phyloP scores from a whole-genome alignment of 1,140 invertebrate genomes.

The Dufourea novaeangliae region DNA sequence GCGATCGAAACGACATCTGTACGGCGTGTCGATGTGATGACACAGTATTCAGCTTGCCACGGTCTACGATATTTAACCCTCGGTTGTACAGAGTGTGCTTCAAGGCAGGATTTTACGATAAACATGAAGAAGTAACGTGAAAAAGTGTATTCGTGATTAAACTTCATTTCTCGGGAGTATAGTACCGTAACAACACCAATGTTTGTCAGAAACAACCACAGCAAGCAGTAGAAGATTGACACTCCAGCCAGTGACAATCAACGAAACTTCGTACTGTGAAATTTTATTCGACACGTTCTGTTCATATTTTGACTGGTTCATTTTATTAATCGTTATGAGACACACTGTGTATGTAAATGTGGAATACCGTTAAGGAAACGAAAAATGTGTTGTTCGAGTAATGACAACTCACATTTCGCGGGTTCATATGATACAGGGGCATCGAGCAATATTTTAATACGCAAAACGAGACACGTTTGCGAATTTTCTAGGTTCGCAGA shows the following conservation, averaged over 20 bases:
- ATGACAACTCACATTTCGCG: neutral
- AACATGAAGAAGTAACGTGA: neutral
- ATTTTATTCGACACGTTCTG: neutral
- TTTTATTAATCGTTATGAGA: neutral
- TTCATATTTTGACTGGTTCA: neutral
- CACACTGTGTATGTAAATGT: neutral
- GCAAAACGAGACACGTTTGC: conserved; percentile 3
- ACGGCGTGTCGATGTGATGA: neutral
- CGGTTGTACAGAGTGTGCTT: conserved; percentile 6
- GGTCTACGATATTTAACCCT: neutral
- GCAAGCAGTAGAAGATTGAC: too few relatives aligned
- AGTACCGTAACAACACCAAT: too few relatives aligned
- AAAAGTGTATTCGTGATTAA: too few relatives aligned
- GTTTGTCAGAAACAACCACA: too few relatives aligned
- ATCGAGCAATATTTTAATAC: conserved; percentile 26
- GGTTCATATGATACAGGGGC: neutral
- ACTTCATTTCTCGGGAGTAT: too few relatives aligned
- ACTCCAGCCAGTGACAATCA: too few relatives aligned
- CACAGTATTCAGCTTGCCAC: conserved; percentile 1
- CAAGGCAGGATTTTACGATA: neutral
- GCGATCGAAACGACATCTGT: conserved; percentile 11
- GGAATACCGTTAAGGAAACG: neutral
- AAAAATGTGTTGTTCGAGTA: neutral
- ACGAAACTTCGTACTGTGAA: neutral
- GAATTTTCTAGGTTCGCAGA: conserved; percentile 33